Evolutionary conservation across 2,888 invertebrate species (phyloP).

Genomic region (Eristalis tenax): DNA sequence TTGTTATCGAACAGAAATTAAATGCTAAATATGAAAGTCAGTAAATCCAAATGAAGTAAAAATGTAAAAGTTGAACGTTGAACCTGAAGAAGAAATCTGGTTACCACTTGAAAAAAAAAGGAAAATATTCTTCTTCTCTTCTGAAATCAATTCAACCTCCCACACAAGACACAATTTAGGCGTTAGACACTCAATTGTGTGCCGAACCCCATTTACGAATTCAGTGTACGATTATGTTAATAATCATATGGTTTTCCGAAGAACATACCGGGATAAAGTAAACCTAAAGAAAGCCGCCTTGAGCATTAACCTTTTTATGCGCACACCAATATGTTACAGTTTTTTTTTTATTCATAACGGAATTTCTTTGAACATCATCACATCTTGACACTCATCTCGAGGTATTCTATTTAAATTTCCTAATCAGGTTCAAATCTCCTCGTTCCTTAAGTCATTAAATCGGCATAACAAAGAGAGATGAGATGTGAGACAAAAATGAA

Average conservation of each 20-base stretch:
- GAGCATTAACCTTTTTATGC: constrained; percentile 18
- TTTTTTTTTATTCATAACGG: constrained; percentile 54
- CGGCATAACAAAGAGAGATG: constrained; percentile 46
- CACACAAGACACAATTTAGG: neutral
- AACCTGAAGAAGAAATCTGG: neutral
- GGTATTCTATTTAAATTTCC: constrained; percentile 41
- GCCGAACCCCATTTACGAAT: neutral
- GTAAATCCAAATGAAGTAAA: neutral
- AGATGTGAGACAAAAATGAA: neutral
- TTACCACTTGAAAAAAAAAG: neutral
- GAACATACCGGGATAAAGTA: constrained; percentile 15
- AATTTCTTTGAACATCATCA: constrained; percentile 21
- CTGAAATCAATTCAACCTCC: neutral
- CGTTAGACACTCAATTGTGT: neutral
- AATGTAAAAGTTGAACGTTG: neutral
- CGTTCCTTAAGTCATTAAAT: constrained; percentile 52
- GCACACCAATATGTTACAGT: constrained; percentile 43
- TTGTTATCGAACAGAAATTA: neutral
- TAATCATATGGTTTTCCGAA: neutral
- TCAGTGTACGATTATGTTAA: neutral
- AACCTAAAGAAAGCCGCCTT: neutral
- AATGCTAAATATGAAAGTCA: neutral
- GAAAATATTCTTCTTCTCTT: neutral
- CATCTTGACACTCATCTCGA: constrained; percentile 37
- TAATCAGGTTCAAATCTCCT: constrained; percentile 50